Evolutionary conservation across 2,888 invertebrate genomes (phyloP).

Genomic region (Nomada lathburiana): DNA sequence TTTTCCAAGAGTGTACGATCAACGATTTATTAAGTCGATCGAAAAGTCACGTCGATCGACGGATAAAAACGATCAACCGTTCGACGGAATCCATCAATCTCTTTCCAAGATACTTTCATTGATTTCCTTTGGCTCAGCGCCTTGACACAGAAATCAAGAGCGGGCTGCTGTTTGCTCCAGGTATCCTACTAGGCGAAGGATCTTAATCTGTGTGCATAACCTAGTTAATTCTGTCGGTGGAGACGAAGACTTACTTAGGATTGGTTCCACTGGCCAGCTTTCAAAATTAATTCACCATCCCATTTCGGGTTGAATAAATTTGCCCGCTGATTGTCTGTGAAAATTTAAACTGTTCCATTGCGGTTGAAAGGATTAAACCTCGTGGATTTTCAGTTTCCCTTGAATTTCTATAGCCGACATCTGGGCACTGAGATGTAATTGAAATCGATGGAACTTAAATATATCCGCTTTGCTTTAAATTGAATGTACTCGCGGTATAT

Average conservation of each 20-base stretch:
- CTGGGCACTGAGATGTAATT: too few species aligned
- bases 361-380: too few species aligned
- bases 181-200: constrained; percentile 11
- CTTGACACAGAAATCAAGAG: constrained; percentile 56
- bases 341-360: too few species aligned
- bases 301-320: too few species aligned
- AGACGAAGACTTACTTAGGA: not conserved
- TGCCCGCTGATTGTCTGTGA: too few species aligned
- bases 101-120: constrained; percentile 18
- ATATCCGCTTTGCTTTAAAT: too few species aligned
- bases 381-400: too few species aligned
- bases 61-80: constrained; percentile 5
- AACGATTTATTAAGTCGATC: constrained; percentile 3
- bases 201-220: constrained; percentile 48
- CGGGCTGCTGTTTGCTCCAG: constrained; percentile 1
- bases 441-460: too few species aligned
- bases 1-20: not conserved
- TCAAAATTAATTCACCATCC: too few species aligned
- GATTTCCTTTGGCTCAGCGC: constrained; percentile 23
- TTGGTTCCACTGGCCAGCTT: not conserved
- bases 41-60: constrained; percentile 1
- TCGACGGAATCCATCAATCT: constrained; percentile 8
- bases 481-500: too few species aligned
- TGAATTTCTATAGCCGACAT: too few species aligned
- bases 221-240: constrained; percentile 19